A percentile compares a stretch with the other conserved stretches of the same genome.
Evolutionary conservation across 2,113 vertebrate species (phyloP).

Genomic region (Mohoua ochrocephala): DNA sequence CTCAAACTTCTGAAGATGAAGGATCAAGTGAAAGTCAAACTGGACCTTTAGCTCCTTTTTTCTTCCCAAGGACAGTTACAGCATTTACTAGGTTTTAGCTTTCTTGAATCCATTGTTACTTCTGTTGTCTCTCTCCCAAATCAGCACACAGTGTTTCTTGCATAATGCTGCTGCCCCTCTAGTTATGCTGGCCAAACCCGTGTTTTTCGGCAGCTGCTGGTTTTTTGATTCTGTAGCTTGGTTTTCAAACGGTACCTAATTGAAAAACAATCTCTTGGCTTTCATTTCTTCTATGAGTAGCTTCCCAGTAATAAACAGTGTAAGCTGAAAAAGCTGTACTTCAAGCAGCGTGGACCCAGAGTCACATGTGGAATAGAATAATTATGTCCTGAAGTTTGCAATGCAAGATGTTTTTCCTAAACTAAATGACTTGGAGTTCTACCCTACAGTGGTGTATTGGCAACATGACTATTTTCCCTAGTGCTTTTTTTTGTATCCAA

Average conservation of each 20-base stretch:
- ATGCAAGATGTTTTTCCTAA: not conserved
- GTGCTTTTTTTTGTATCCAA: not conserved
- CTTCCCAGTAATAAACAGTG: not conserved
- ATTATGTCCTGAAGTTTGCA: not conserved
- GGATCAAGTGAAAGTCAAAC: not conserved
- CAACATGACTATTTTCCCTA: not conserved
- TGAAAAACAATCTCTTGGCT: not conserved
- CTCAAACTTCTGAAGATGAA: not conserved
- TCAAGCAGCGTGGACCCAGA: not conserved
- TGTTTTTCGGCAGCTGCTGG: not conserved
- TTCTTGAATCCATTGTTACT: not conserved
- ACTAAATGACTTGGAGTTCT: not conserved
- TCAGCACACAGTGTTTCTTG: not conserved
- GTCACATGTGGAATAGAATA: not conserved
- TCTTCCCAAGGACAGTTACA: not conserved
- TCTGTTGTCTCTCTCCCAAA: not conserved
- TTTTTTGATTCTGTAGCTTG: not conserved
- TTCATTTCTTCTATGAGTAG: not conserved
- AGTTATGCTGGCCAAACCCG: not conserved
- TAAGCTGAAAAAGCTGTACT: not conserved
- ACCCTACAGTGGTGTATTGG: not conserved
- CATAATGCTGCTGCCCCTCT: not conserved
- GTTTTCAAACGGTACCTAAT: not conserved
- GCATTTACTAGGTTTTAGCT: not conserved
- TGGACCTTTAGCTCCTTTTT: not conserved